Percentiles rank a stretch among this genome's conserved stretches.
phyloP scores from a whole-genome alignment of 2,888 invertebrate species.

The Agapostemon virescens region DNA sequence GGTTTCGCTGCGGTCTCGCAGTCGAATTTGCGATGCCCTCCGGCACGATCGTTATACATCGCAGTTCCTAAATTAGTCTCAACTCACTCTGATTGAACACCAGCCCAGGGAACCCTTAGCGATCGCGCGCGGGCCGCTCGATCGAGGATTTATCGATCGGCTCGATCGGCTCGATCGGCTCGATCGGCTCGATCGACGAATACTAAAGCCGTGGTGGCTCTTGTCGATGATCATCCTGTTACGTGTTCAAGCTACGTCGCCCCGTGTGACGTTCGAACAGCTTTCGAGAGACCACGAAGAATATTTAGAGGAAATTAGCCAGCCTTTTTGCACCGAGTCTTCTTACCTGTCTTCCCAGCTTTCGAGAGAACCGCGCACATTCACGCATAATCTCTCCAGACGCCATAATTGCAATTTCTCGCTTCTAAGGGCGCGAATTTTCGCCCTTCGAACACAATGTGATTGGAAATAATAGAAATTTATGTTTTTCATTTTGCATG shows the following conservation, averaged over 20 bases:
- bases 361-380: no score
- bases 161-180: constrained; percentile 60
- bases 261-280: background rate
- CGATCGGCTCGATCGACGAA: constrained; percentile 56
- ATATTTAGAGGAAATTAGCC: background rate
- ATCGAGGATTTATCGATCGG: constrained; percentile 62
- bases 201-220: constrained; percentile 53
- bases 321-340: background rate
- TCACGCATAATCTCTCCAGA: no score
- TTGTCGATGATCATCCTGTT: constrained; percentile 32
- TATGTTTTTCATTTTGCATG: no score
- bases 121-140: constrained; percentile 46
- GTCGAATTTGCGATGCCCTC: constrained; percentile 63
- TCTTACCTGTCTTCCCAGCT: background rate
- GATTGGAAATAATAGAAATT: no score
- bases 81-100: constrained; percentile 66
- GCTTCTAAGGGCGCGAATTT: no score
- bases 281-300: background rate
- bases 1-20: background rate
- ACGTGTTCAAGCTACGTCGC: background rate
- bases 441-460: no score
- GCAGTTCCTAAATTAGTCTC: constrained; percentile 66
- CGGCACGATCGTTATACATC: constrained; percentile 63
- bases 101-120: constrained; percentile 36
- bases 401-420: no score